Evolutionary conservation across 2,113 vertebrate genomes (phyloP).

Genomic region (Otolemur garnettii): DNA sequence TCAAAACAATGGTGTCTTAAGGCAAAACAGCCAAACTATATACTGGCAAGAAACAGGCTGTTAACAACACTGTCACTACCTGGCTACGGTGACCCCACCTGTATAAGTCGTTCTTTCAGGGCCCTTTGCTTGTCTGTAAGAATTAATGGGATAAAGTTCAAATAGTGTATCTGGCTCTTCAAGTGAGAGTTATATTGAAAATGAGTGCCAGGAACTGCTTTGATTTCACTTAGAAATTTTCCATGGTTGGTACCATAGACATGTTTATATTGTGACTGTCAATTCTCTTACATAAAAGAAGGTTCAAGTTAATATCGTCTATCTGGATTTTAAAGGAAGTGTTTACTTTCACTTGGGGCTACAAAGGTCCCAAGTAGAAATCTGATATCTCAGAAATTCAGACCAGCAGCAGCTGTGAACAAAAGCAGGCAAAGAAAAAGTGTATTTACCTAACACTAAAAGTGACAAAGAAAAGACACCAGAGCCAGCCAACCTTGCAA

Average conservation of each 20-base stretch:
- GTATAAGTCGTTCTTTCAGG: conserved; percentile 39
- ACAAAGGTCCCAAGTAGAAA: conserved; percentile 63
- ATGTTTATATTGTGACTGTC: conserved; percentile 49
- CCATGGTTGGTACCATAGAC: conserved; percentile 24
- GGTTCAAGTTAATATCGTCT: conserved; percentile 59
- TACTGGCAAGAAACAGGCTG: neutral
- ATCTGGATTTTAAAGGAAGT: conserved; percentile 63
- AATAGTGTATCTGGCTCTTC: conserved; percentile 42
- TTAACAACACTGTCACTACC: conserved; percentile 3
- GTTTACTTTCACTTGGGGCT: conserved; percentile 51
- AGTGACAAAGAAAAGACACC: conserved; percentile 47
- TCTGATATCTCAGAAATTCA: conserved; percentile 55
- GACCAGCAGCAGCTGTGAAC: conserved; percentile 58
- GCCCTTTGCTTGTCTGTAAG: conserved; percentile 57
- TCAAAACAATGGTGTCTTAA: conserved; percentile 55
- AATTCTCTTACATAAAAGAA: conserved; percentile 48
- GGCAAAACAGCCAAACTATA: neutral
- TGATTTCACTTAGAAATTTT: conserved; percentile 68
- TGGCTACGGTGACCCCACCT: neutral
- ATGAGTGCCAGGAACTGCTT: conserved; percentile 44
- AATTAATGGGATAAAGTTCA: conserved; percentile 69
- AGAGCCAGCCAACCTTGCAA: neutral
- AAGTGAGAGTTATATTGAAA: conserved; percentile 55
- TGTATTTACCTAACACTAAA: conserved; percentile 61
- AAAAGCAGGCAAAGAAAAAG: conserved; percentile 72